Evolutionary conservation across 2,113 vertebrate genomes (phyloP).

Genomic region (Charina bottae): DNA sequence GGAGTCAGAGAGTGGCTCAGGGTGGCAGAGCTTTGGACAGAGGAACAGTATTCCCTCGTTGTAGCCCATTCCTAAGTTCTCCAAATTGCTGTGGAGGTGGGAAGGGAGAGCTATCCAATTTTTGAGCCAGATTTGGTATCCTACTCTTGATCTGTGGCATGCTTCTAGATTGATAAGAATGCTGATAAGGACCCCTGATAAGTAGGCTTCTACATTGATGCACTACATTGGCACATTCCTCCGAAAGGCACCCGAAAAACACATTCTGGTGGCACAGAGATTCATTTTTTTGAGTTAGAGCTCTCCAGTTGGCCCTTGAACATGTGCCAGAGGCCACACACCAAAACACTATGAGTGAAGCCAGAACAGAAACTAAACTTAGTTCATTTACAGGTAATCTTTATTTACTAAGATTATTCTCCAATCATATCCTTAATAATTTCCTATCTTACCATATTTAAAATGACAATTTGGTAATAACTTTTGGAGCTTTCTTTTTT

Average conservation of each 20-base stretch:
- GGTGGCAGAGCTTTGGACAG: background rate
- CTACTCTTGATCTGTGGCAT: background rate
- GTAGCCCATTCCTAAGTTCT: background rate
- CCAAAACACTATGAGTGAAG: no score
- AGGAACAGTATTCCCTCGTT: background rate
- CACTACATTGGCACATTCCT: background rate
- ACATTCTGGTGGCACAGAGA: no score
- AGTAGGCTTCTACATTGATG: background rate
- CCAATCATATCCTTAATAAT: no score
- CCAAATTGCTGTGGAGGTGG: background rate
- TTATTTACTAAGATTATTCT: no score
- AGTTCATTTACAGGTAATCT: no score
- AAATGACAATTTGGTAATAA: no score
- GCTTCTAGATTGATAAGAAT: background rate
- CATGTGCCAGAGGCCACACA: background rate
- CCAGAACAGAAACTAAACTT: no score
- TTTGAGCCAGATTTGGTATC: background rate
- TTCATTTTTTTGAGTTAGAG: no score
- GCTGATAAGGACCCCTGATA: background rate
- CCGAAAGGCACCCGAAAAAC: background rate
- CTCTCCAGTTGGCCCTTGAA: no score
- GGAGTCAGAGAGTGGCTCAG: background rate
- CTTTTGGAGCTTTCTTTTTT: background rate
- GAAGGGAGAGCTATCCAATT: background rate
- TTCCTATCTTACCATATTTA: no score